Evolutionary conservation across 2,113 vertebrate genomes (phyloP).

Genomic region (Sapayoa aenigma): DNA sequence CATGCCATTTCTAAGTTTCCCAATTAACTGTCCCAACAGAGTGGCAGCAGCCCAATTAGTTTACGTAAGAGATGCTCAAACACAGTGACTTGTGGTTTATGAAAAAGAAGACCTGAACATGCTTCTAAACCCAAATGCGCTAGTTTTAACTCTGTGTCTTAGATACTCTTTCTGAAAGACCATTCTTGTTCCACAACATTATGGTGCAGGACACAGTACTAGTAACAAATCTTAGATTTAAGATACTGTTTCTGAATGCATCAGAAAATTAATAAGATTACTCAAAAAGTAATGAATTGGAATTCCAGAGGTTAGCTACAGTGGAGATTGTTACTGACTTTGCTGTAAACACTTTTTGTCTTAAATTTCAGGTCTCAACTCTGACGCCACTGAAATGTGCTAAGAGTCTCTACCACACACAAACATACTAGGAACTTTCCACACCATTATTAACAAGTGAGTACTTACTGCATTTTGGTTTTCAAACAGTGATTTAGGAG

Average conservation of each 20-base stretch:
- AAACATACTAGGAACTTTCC: neutral
- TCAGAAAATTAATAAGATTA: neutral
- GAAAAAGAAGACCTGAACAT: neutral
- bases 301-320: neutral
- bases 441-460: neutral
- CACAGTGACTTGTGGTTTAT: neutral
- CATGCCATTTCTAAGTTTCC: neutral
- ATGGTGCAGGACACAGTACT: neutral
- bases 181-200: neutral
- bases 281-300: neutral
- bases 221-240: neutral
- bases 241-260: neutral
- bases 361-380: neutral
- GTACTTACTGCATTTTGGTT: slow-evolving; percentile 84
- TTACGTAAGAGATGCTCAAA: neutral
- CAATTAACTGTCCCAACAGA: neutral
- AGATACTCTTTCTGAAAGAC: neutral
- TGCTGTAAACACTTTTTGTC: neutral
- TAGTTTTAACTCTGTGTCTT: neutral
- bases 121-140: neutral
- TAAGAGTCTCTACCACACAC: neutral
- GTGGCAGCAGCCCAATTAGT: neutral
- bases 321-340: neutral
- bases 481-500: slow-evolving; percentile 85
- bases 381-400: neutral